phyloP scores from a whole-genome alignment of 1,140 invertebrate species.

The Hycleus cichorii region DNA sequence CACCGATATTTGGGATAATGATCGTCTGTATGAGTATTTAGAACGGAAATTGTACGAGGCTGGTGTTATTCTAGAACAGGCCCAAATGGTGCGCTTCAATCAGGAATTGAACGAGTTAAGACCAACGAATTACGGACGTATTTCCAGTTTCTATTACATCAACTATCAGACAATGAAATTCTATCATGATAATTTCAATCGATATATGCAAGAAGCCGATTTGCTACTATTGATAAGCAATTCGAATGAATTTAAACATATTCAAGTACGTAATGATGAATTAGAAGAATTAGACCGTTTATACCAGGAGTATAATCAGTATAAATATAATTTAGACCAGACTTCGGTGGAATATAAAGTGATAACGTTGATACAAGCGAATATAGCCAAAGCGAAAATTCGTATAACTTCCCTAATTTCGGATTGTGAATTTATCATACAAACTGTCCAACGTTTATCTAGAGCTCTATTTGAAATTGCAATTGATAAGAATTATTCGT shows the following conservation, averaged over 20 bases:
- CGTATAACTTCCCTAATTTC: constrained; percentile 87
- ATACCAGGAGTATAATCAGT: constrained; percentile 46
- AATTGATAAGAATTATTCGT: constrained; percentile 79
- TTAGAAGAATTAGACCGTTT: constrained; percentile 93
- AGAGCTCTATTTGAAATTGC: constrained; percentile 93
- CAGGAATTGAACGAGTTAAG: constrained; percentile 71
- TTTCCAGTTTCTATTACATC: constrained; percentile 96
- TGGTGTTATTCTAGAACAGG: constrained; percentile 81
- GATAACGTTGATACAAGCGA: constrained; percentile 92
- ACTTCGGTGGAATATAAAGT: constrained; percentile 61
- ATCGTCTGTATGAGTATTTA: constrained; percentile 28
- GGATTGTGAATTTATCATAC: constrained; percentile 53
- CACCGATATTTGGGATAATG: constrained; percentile 25
- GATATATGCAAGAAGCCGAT: constrained; percentile 79
- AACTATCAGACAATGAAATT: constrained; percentile 93
- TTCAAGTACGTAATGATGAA: constrained; percentile 71
- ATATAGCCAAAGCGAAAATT: constrained; percentile 70
- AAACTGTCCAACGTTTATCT: constrained; percentile 87
- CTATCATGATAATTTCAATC: constrained; percentile 72
- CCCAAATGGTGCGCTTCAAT: constrained; percentile 91
- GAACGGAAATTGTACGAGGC: constrained; percentile 44
- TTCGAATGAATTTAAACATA: constrained; percentile 91
- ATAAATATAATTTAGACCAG: constrained; percentile 27
- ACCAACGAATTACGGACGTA: constrained; percentile 79
- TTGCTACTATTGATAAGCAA: constrained; percentile 84